Conservation (phyloP, 1,140 invertebrate species). For the Lanistes nyassanus region DNA sequence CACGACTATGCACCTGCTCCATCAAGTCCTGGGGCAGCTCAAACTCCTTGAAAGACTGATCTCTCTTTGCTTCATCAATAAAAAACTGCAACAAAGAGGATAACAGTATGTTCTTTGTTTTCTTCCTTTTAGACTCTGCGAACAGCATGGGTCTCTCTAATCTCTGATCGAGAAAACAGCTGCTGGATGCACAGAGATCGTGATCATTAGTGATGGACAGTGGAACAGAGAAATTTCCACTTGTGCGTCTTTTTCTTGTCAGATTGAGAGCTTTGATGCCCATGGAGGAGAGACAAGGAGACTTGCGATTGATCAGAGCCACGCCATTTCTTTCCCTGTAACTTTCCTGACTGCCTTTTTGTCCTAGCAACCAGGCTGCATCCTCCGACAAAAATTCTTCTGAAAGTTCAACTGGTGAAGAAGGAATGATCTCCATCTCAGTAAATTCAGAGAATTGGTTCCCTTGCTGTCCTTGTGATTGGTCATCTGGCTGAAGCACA, state of each 20-base stretch:
- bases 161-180: no score
- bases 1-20: no score
- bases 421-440: slow-evolving; percentile 38
- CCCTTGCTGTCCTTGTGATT: background rate
- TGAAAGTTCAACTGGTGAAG: slow-evolving; percentile 34
- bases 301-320: slow-evolving; percentile 31
- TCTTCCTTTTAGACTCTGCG: background rate
- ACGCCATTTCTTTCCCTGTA: slow-evolving; percentile 9
- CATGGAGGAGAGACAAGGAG: slow-evolving; percentile 29
- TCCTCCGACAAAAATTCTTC: slow-evolving; percentile 34
- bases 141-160: background rate
- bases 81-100: slow-evolving; percentile 46
- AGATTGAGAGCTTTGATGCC: background rate
- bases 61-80: slow-evolving; percentile 40
- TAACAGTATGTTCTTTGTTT: slow-evolving; percentile 26
- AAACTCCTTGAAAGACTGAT: slow-evolving; percentile 31
- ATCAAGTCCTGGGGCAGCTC: slow-evolving; percentile 28
- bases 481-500: background rate
- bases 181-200: background rate
- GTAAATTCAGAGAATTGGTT: slow-evolving; percentile 27
- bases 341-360: background rate
- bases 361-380: background rate
- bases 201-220: background rate
- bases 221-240: background rate
- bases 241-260: background rate